Base-by-base conservation (phyloP, 2,888 invertebrate species). In the Sialis lutaria region DNA sequence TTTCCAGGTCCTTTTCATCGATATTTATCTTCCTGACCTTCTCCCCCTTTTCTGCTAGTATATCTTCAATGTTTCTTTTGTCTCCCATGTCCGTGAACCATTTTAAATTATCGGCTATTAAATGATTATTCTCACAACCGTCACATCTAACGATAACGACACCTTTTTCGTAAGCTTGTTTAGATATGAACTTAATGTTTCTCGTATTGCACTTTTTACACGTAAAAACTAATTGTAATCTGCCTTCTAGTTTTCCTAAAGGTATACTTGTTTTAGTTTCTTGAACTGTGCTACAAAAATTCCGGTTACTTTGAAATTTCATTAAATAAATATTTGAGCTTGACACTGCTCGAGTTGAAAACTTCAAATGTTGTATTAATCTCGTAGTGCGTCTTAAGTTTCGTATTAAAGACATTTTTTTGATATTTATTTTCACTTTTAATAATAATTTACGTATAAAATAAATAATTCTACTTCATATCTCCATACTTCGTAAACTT, bases 91-190 rank as follows among this genome's bases (percentile, higher is more conserved):
- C 84, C 0, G 78, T 70, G 61, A 96, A 97, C 96, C 96, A 97
- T 52, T 86, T 86, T 1, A 97, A 70, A 65, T 97, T 93, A 61
- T 97, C 96, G 0, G 96, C 96, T 53, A 97, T 95, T 30, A 97
- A 69, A 66, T 97, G 97, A 62, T 87, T 79, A 60, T 88, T 93
- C 42, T 75, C 66, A 60, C 96, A 96, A 1, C 85, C 85, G 46
- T 78, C 77, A 63, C 97, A 97, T 46, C 75, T 79, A 0, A 95
- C 87, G 53, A 97, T 88, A 0, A 97, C 91, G 8, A 97, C 84
- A 9, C 97, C 95, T 59, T 82, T 79, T 46, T 79, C 70, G 59
- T 96, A 95, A 0, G 90, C 85, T 12, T 75, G 58, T 67, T 89
- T 90, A 0, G 92, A 83, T 51, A 96, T 91, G 8, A 74, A 70